Conservation (phyloP, 35 echinoderm and acorn worm species). For the Antedon bifida region DNA sequence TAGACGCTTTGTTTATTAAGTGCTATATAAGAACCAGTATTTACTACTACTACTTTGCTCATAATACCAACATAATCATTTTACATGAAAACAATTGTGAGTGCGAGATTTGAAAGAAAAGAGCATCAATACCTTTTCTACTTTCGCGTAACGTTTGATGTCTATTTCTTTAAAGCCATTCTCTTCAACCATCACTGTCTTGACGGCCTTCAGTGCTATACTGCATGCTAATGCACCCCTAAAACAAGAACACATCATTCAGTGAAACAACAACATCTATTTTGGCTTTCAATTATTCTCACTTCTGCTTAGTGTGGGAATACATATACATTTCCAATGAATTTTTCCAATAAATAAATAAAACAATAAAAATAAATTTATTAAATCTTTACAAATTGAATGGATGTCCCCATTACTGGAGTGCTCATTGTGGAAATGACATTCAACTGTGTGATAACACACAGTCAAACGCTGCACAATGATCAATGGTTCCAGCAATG, state of each 20-base stretch:
- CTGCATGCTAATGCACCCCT: constrained; percentile 85
- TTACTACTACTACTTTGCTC: no score
- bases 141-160: constrained; percentile 97
- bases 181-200: constrained; percentile 74
- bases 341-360: no score
- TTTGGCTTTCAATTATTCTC: no score
- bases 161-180: constrained; percentile 95
- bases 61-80: no score
- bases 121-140: constrained; percentile 68
- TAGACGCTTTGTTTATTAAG: no score
- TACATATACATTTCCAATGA: no score
- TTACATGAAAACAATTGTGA: no score
- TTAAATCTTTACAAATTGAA: no score
- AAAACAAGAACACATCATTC: constrained; percentile 1
- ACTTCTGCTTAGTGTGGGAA: no score
- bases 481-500: constrained; percentile 22
- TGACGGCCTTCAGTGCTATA: constrained; percentile 85
- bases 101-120: neutral
- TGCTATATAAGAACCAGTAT: no score
- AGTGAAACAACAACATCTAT: no score
- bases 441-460: neutral
- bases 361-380: no score
- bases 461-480: neutral
- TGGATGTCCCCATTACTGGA: neutral
- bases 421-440: neutral